Percentiles rank a stretch among this genome's conserved stretches.
phyloP scores from a whole-genome alignment of 2,797 vertebrate species.

The Onychomys leucogaster region DNA sequence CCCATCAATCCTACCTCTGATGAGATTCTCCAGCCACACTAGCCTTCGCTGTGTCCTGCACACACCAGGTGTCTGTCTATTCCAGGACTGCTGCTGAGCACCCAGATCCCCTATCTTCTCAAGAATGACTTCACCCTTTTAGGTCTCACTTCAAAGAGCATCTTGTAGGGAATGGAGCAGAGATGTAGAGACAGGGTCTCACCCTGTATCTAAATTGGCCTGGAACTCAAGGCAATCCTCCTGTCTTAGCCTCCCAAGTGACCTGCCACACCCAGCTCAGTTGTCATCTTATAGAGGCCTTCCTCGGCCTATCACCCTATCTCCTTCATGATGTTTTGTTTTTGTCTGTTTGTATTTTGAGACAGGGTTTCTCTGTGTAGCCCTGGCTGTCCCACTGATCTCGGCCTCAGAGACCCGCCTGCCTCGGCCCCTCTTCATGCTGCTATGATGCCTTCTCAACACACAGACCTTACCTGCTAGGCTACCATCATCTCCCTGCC shows the following conservation, averaged over 20 bases:
- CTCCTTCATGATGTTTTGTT: background rate
- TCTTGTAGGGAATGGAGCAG: background rate
- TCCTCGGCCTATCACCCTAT: background rate
- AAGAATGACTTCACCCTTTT: background rate
- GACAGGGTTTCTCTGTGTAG: background rate
- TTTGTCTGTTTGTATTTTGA: no score
- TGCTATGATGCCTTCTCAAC: background rate
- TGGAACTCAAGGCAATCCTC: background rate
- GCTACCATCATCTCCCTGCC: background rate
- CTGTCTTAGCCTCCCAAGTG: background rate
- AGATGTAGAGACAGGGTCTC: background rate
- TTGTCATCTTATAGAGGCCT: background rate
- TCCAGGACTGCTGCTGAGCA: conserved; percentile 5
- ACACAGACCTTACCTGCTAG: background rate
- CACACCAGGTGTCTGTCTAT: background rate
- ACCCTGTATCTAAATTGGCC: background rate
- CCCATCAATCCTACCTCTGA: background rate
- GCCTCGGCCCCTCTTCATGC: background rate
- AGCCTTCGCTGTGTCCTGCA: background rate
- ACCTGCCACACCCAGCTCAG: background rate
- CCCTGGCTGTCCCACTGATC: background rate
- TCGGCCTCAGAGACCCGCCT: background rate
- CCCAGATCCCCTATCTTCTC: background rate
- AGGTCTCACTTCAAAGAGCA: background rate
- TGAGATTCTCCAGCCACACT: background rate